Conservation (phyloP, 1,140 invertebrate genomes). For the Drosophila setifemur region DNA sequence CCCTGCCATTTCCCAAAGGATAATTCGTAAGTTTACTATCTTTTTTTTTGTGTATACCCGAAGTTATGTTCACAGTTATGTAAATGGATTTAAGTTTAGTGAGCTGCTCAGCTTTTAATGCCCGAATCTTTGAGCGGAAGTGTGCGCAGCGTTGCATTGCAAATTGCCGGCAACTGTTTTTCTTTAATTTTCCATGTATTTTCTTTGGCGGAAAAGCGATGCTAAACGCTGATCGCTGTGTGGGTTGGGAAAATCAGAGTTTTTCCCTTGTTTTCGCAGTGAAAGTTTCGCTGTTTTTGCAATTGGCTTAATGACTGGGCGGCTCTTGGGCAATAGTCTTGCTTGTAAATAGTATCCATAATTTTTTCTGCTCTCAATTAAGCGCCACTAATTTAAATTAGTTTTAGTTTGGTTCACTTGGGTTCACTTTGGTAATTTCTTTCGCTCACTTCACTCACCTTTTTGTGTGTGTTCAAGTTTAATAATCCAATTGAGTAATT, state of each 20-base stretch:
- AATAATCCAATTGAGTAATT: slow-evolving; percentile 48
- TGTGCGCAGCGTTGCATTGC: slow-evolving; percentile 76
- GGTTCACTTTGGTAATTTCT: slow-evolving; percentile 13
- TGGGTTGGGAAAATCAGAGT: slow-evolving; percentile 16
- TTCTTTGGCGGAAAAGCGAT: slow-evolving; percentile 32
- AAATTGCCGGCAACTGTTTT: slow-evolving; percentile 41
- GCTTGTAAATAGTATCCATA: slow-evolving; percentile 10
- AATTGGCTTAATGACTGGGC: slow-evolving; percentile 36
- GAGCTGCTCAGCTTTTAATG: slow-evolving; percentile 8
- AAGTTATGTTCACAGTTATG: slow-evolving; percentile 31
- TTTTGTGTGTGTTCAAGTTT: slow-evolving; percentile 21
- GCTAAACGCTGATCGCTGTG: slow-evolving; percentile 18
- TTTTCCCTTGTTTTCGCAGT: slow-evolving; percentile 44
- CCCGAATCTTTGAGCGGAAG: slow-evolving; percentile 43
- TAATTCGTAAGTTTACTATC: too few species aligned
- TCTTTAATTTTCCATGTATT: not conserved
- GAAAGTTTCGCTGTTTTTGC: slow-evolving; percentile 55
- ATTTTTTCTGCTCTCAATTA: not conserved
- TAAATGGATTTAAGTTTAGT: slow-evolving; percentile 36
- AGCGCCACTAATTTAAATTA: slow-evolving; percentile 16
- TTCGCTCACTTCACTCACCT: slow-evolving; percentile 51
- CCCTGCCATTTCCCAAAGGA: too few species aligned
- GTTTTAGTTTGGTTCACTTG: slow-evolving; percentile 11
- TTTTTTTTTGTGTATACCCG: slow-evolving; percentile 13
- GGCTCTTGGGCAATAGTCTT: slow-evolving; percentile 15